Percentiles rank a stretch among this genome's conserved stretches.
phyloP scores from a whole-genome alignment of 1,140 invertebrate species.

The Ditylenchus dipsaci region DNA sequence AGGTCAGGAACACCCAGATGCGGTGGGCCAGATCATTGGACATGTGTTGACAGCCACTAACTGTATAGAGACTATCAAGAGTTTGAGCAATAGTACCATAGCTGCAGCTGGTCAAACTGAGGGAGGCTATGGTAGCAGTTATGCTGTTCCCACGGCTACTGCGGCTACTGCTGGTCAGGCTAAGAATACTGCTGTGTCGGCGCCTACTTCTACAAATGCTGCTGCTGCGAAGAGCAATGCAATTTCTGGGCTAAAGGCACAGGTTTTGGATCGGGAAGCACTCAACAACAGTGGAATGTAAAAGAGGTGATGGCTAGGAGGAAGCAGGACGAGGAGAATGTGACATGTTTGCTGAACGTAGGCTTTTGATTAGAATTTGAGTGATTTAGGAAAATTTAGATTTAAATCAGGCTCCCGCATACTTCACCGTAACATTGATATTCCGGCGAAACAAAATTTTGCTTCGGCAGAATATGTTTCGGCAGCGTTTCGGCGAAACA shows the following conservation, averaged over 20 bases:
- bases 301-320: slow-evolving; percentile 83
- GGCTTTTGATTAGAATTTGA: slow-evolving; percentile 39
- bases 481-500: too few relatives aligned
- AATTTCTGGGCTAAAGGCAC: slow-evolving; percentile 79
- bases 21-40: slow-evolving; percentile 10
- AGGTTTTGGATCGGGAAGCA: slow-evolving; percentile 87
- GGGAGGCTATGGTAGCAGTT: neutral
- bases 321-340: slow-evolving; percentile 83
- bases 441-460: too few relatives aligned
- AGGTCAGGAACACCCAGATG: neutral
- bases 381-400: too few relatives aligned
- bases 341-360: slow-evolving; percentile 73
- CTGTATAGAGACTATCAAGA: neutral
- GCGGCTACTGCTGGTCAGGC: neutral
- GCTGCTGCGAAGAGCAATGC: slow-evolving; percentile 9
- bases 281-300: slow-evolving; percentile 87
- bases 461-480: too few relatives aligned
- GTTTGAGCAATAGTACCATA: neutral
- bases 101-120: neutral
- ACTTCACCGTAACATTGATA: too few relatives aligned
- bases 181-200: neutral
- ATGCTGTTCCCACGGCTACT: neutral
- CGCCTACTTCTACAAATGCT: slow-evolving; percentile 5
- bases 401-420: too few relatives aligned
- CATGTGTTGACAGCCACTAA: slow-evolving; percentile 1